Evolutionary conservation across 2,888 invertebrate genomes (phyloP), one percentile per base, ranked within the genome.

Genomic region (Plagiodera versicolora): DNA sequence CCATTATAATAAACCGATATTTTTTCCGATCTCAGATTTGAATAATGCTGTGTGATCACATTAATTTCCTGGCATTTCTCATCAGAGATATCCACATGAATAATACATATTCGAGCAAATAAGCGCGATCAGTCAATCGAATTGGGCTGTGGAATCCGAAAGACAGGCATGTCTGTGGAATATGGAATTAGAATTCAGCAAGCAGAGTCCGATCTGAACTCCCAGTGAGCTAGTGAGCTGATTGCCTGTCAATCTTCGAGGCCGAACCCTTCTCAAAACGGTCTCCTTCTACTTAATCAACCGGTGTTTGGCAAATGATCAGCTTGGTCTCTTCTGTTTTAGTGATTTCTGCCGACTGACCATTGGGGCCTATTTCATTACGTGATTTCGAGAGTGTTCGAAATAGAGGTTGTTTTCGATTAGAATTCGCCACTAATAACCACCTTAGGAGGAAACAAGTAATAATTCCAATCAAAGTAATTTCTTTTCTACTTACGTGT

Each of bases 191-290:
- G 77, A 75, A 80, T 80, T 79, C 79, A 76, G 76, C 77, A 76
- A 75, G n/a, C n/a, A n/a, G 77, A 75, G 78, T 79, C 77, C 73
- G 69, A 66, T 69, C 71, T 74, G 72, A 77, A 77, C 75, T 77
- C 78, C 76, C 76, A 73, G 74, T 73, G 76, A 79, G 77, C 77
- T 75, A 75, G 74, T 75, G 78, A 76, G 77, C 76, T 77, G 79
- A 80, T 80, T 80, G 79, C 79, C 79, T 80, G 80, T 79, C 80
- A 80, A 79, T 80, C 80, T 79, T 67, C 72, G 67, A 67, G 71
- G 70, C 73, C 73, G 70, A 75, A 77, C 77, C 77, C 77, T 78
- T 76, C 76, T 78, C 77, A 77, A 77, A 72, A 66, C 67, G 70
- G 70, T 70, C 70, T 73, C 69, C 74, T 74, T 74, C 65, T 72